A percentile compares a stretch with the other conserved stretches of the same genome.
These are phyloP conservation scores for Diadophis punctatus DNA, from an alignment of 2,113 vertebrate species.

Conservation along the genomic window DNA sequence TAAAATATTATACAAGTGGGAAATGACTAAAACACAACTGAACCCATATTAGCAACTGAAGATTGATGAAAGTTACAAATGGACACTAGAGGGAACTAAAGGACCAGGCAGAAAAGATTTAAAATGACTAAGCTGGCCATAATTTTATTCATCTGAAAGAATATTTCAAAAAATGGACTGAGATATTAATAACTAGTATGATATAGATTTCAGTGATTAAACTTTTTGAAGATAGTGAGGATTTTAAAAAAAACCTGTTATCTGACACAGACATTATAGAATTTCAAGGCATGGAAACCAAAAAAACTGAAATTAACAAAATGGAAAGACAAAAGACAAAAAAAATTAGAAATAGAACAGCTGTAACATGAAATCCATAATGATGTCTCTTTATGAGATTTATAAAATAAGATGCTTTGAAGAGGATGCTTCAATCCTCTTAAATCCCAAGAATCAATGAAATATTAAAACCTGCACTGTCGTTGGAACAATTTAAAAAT, in stretches of 20 bases:
- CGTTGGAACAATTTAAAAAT: background rate
- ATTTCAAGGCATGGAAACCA: background rate
- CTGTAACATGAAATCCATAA: background rate
- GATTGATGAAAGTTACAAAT: background rate
- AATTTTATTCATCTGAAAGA: background rate
- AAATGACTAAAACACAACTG: background rate
- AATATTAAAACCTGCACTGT: background rate
- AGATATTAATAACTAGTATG: background rate
- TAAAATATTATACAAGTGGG: background rate
- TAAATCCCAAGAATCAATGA: background rate
- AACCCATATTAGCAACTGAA: background rate
- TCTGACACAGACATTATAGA: background rate
- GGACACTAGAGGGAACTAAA: background rate
- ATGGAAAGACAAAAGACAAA: background rate
- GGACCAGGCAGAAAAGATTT: background rate
- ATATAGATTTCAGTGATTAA: background rate
- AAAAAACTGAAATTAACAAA: background rate
- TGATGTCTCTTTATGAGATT: background rate
- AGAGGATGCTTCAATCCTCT: background rate
- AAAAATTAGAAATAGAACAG: background rate
- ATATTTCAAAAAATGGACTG: background rate
- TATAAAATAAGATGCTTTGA: background rate
- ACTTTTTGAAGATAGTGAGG: background rate
- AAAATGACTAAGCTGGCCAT: background rate
- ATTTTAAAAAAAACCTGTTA: background rate